Base-by-base conservation (phyloP, 2,888 invertebrate species). In the Orthosia cruda region DNA sequence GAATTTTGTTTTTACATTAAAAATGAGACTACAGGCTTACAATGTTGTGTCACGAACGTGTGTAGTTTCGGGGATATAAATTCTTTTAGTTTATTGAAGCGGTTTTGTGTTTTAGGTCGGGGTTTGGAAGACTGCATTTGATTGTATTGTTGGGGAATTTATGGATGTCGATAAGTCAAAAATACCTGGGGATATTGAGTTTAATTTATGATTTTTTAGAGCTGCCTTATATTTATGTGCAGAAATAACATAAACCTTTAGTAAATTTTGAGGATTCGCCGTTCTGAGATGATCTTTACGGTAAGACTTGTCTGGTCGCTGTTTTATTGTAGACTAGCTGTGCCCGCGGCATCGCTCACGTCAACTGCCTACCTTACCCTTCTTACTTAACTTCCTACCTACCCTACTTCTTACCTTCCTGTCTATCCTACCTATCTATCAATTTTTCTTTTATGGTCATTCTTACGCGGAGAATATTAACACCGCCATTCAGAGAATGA, bases 1-100 rank as follows among this genome's bases (percentile, higher is more conserved):
- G 83, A 87, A 80, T 88, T 86, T 88, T 63, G 83, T 85, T 83
- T 83, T 83, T 77, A 87, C 81, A 88, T 87, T 88, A 85, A 87
- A 88, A 87, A 88, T 88, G 81, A 87, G 85, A 85, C 71, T 76
- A 76, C 81, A 62, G 52, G 55, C 77, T 87, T 88, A 87, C 87
- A 83, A 80, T 85, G 80, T 77, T 70, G 75, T 87, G 81, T 80
- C 87, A 87, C 88, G 88, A 87, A 87, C 85, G 75, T 87, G 76
- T 83, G 80, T 83, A 80, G 88, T 85, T 81, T 80, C 64, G 80
- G 68, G 78, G 77, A 80, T 85, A 87, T 87, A 87, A 88, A 88
- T 80, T 81, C 76, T 75, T 70, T 78, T 79, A 52, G 70, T 87
- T 87, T 88, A 88, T 87, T 83, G 81, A 79, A 79, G 72, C 78